Evolutionary conservation across 1,140 invertebrate genomes (phyloP).

Genomic region (Lamellibrachia luymesi): DNA sequence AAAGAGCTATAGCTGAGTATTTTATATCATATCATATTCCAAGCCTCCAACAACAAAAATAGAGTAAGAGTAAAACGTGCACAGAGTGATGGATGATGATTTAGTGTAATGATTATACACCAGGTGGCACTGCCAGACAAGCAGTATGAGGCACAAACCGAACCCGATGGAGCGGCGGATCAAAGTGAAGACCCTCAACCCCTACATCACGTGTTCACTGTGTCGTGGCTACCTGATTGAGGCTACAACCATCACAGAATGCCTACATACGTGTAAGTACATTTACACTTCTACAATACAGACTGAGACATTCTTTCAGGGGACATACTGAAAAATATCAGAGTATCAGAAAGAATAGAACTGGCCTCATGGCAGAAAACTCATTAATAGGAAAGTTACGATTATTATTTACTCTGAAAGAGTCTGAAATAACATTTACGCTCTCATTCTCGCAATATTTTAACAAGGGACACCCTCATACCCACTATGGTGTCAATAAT

Average conservation of each 20-base stretch:
- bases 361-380: neutral
- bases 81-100: neutral
- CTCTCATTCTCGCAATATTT: no score
- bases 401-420: neutral
- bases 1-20: no score
- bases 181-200: conserved; percentile 46
- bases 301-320: no score
- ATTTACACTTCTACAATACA: neutral
- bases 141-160: conserved; percentile 15
- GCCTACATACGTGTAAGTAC: conserved; percentile 58
- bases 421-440: no score
- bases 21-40: no score
- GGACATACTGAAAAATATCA: no score
- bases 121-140: neutral
- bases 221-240: conserved; percentile 60
- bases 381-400: neutral
- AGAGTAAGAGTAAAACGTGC: no score
- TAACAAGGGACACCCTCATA: no score
- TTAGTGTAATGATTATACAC: neutral
- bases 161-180: conserved; percentile 47
- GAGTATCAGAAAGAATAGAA: no score
- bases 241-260: conserved; percentile 61
- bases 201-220: conserved; percentile 53
- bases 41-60: no score
- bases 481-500: no score